Percentiles rank a stretch among this genome's conserved stretches.
Conservation (phyloP, 2,113 vertebrate species). For the Ranitomeya variabilis region DNA sequence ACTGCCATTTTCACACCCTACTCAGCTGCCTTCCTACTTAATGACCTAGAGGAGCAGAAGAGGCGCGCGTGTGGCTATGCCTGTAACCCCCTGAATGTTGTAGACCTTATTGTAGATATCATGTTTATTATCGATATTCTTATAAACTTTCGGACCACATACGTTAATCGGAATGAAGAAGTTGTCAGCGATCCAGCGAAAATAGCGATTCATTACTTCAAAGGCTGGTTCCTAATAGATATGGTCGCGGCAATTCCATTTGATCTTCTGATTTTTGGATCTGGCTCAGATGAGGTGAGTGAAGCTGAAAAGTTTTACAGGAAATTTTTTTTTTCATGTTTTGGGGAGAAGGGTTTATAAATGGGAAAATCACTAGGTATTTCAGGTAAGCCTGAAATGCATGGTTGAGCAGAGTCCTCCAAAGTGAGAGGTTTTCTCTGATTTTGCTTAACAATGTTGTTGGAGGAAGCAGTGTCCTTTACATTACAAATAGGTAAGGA, state of each 20-base stretch:
- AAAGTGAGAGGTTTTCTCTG: too few relatives aligned
- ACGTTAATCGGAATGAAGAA: slow-evolving; percentile 97
- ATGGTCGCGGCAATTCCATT: slow-evolving; percentile 99
- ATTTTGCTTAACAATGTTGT: too few relatives aligned
- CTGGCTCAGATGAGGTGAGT: slow-evolving; percentile 98
- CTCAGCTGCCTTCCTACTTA: slow-evolving; percentile 96
- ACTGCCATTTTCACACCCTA: slow-evolving; percentile 98
- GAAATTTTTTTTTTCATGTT: too few relatives aligned
- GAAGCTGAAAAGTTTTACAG: background rate
- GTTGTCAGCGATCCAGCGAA: slow-evolving; percentile 97
- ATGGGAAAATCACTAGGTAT: too few relatives aligned
- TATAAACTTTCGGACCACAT: slow-evolving; percentile 98
- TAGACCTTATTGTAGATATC: slow-evolving; percentile 98
- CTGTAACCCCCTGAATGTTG: slow-evolving; percentile 94
- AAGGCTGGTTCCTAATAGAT: slow-evolving; percentile 99
- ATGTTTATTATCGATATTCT: slow-evolving; percentile 99
- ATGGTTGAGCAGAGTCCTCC: too few relatives aligned
- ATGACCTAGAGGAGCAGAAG: slow-evolving; percentile 92
- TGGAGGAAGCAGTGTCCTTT: too few relatives aligned
- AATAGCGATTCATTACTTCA: slow-evolving; percentile 99
- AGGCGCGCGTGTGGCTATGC: slow-evolving; percentile 94
- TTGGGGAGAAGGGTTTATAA: too few relatives aligned
- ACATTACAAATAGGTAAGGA: too few relatives aligned
- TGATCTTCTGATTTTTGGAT: slow-evolving; percentile 98
- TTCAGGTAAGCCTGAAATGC: too few relatives aligned